Conservation (phyloP, 2,888 invertebrate genomes). For the Biston betularia region DNA sequence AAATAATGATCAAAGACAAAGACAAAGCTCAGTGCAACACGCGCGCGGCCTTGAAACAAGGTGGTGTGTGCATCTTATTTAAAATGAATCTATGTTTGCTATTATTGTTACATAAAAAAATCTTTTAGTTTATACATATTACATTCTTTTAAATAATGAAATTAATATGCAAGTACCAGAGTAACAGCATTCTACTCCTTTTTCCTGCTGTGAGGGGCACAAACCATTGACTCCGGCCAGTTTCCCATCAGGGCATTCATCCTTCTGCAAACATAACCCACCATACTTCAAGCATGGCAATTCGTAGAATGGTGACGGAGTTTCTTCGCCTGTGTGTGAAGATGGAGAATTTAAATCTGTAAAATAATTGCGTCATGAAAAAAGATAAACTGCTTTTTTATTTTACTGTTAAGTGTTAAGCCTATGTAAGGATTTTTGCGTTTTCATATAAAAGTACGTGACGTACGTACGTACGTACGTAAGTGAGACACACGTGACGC, state of each 20-base stretch:
- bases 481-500: too few species aligned
- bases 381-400: too few species aligned
- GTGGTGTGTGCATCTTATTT: too few species aligned
- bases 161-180: constrained; percentile 24
- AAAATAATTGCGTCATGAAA: not conserved
- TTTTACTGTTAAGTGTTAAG: too few species aligned
- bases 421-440: too few species aligned
- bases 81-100: too few species aligned
- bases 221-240: constrained; percentile 24
- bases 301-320: constrained; percentile 30
- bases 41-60: too few species aligned
- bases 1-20: not conserved
- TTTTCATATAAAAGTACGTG: too few species aligned
- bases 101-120: too few species aligned
- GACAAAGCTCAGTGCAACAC: too few species aligned
- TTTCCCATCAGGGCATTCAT: constrained; percentile 39
- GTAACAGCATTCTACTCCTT: constrained; percentile 43
- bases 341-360: not conserved
- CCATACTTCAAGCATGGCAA: constrained; percentile 38
- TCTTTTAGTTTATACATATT: too few species aligned
- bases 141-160: not conserved
- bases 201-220: constrained; percentile 37
- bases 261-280: constrained; percentile 35
- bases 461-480: too few species aligned
- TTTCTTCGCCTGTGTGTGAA: constrained; percentile 6